phyloP scores from a whole-genome alignment of 2,797 vertebrate species.

The Phaenicophaeus curvirostris region DNA sequence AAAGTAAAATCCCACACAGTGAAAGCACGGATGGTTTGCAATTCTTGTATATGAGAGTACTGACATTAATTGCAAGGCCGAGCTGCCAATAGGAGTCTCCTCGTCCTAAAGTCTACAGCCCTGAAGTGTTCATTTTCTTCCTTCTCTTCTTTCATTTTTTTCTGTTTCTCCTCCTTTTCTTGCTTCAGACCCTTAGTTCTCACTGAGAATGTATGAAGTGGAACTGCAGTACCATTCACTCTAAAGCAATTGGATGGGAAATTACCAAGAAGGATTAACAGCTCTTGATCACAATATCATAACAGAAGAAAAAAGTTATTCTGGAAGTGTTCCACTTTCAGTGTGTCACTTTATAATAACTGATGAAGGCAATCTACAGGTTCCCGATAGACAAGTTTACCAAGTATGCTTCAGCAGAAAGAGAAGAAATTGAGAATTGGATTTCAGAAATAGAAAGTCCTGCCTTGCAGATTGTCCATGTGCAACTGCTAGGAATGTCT shows the following conservation, averaged over 20 bases:
- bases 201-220: not conserved
- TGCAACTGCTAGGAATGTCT: not conserved
- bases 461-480: not conserved
- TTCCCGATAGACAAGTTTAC: not conserved
- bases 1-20: not conserved
- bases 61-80: not conserved
- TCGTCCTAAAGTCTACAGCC: not conserved
- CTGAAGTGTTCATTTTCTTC: accelerated
- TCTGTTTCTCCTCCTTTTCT: not conserved
- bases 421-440: not conserved
- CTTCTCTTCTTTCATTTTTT: not conserved
- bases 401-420: not conserved
- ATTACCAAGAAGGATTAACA: not conserved
- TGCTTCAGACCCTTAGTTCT: not conserved
- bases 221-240: not conserved
- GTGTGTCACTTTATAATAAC: not conserved
- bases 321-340: not conserved
- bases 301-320: not conserved
- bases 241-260: not conserved
- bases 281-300: not conserved
- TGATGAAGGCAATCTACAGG: not conserved
- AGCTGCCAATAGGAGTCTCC: not conserved
- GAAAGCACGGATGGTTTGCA: not conserved
- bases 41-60: not conserved
- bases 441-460: not conserved